Evolutionary conservation across 2,797 vertebrate genomes (phyloP), one percentile per base, ranked within the genome.

Genomic region (Dermochelys coriacea): DNA sequence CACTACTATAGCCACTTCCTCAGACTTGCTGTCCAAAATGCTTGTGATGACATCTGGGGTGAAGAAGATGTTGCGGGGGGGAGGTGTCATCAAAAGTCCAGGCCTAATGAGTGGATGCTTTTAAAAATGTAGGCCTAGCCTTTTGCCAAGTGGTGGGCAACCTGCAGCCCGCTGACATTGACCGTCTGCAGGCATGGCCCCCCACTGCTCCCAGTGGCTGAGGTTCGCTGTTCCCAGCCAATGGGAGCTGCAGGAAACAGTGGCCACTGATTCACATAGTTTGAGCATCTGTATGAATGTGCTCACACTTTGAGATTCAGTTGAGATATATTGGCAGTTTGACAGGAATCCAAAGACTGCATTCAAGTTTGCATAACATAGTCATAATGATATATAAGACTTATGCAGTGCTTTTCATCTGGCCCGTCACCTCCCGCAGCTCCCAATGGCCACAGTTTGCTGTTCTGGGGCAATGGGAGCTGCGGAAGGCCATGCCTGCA

Each of bases 1-100:
- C 61, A 90, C 87, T 96, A 61, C 87, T 41, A 91, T 88, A 91
- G 92, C 6, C 49, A 34, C 83, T 87, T 88, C 49, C 77, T 89
- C 68, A 71, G 68, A 71, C 37, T 71, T 71, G 68, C 68, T 71
- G 68, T 41, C 31, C 64, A 85, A 91, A 94, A 89, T 80, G 54
- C 3, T 88, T 88, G 25, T 2, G 1, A 3, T 8, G 4, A 34
- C 90, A 94, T 87, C 57, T 77, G 91, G 89, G 55, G 41, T 34
- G 87, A 61, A 93, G 84, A 84, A 91, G 12, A 34, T 61, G 29
- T 34, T 34, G 59, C 27, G 8, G 79, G 54, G 12, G 6, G 90
- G 31, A 80, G 75, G 87, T 50, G 34, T 93, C 95, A 54, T 68
- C 82, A 91, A 55, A 68, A 80, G 50, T 83, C 84, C 79, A 84